Evolutionary conservation across 2,888 invertebrate species (phyloP).

Genomic region (Cyclophora albipunctata): DNA sequence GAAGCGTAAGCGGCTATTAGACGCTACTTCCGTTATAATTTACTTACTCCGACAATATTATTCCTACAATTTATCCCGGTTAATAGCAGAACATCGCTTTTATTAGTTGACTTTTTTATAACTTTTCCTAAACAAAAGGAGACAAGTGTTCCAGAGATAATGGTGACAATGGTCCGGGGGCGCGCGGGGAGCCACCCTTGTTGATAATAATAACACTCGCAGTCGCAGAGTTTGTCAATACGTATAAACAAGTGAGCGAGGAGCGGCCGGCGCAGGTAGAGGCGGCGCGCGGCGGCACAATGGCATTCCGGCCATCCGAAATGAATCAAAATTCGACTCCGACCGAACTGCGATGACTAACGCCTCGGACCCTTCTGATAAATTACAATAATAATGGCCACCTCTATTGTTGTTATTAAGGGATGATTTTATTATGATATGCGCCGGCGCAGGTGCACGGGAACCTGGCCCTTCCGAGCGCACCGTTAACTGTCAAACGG

Average conservation of each 20-base stretch:
- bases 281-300: conserved; percentile 42
- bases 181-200: conserved; percentile 39
- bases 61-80: conserved; percentile 25
- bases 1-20: conserved; percentile 39
- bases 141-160: conserved; percentile 35
- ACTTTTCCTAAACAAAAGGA: conserved; percentile 22
- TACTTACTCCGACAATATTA: conserved; percentile 31
- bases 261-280: conserved; percentile 19
- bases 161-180: conserved; percentile 23
- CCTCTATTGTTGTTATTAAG: conserved; percentile 55
- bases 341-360: conserved; percentile 41
- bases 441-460: conserved; percentile 45
- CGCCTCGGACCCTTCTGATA: conserved; percentile 47
- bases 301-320: conserved; percentile 69
- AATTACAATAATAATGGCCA: conserved; percentile 63
- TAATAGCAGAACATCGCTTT: conserved; percentile 26
- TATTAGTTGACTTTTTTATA: conserved; percentile 20
- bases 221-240: conserved; percentile 68
- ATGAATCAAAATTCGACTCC: conserved; percentile 68
- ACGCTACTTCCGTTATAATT: conserved; percentile 44
- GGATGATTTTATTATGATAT: conserved; percentile 63
- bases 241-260: conserved; percentile 51
- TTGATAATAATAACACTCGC: conserved; percentile 53
- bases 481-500: conserved; percentile 45
- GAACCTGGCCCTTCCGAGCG: conserved; percentile 9